These are phyloP conservation scores for Calidris pugnax DNA, from an alignment of 2,113 vertebrate genomes.

Conservation along the genomic window DNA sequence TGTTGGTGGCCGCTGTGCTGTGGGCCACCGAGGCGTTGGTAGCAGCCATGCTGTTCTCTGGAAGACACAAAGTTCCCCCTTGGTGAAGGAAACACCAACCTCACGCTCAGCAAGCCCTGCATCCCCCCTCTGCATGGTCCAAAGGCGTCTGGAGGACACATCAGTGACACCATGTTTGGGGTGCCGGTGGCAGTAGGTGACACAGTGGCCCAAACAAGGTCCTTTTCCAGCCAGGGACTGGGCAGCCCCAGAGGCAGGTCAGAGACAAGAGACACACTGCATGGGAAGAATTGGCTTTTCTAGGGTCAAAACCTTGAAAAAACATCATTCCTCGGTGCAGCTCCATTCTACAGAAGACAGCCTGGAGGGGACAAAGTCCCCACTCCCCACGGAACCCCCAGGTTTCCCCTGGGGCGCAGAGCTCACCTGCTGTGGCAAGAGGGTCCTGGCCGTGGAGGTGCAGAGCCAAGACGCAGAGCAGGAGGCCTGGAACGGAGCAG, in stretches of 20 bases:
- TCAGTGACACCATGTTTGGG: background rate
- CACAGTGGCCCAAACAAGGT: background rate
- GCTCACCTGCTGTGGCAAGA: constrained; percentile 43
- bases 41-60: background rate
- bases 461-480: constrained; percentile 25
- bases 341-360: background rate
- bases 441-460: background rate
- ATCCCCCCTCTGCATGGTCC: background rate
- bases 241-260: background rate
- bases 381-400: rapidly evolving
- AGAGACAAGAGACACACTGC: background rate
- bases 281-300: background rate
- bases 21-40: background rate
- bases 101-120: rapidly evolving
- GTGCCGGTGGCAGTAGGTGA: background rate
- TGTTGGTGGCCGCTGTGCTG: rapidly evolving
- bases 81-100: background rate
- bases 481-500: constrained; percentile 11
- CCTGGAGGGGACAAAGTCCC: background rate
- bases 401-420: background rate
- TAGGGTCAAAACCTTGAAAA: background rate
- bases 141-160: background rate
- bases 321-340: background rate
- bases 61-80: background rate
- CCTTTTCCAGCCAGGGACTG: rapidly evolving